phyloP scores from a whole-genome alignment of 2,888 invertebrate species.

The Brachycybe producta region DNA sequence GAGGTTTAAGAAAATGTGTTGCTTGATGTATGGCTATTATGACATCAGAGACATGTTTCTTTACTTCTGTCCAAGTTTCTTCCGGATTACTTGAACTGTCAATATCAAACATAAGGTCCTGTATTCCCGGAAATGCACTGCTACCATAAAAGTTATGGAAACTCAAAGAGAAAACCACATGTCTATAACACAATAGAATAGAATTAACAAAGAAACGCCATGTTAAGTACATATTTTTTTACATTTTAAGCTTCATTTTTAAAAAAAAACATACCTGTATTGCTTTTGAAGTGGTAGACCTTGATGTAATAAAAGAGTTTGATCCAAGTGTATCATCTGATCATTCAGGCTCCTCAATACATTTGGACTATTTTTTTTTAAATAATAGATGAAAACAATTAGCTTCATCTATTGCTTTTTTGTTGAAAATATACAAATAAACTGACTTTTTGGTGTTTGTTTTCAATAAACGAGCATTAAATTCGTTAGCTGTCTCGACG shows the following conservation, averaged over 20 bases:
- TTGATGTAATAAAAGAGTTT: not conserved
- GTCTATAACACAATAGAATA: not conserved
- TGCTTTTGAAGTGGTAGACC: constrained; percentile 7
- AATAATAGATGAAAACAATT: not conserved
- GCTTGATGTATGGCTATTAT: constrained; percentile 3
- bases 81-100: not conserved
- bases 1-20: not conserved
- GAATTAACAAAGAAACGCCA: not conserved
- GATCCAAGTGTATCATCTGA: constrained; percentile 3
- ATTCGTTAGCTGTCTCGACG: not conserved
- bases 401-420: not conserved
- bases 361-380: not conserved
- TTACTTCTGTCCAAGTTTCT: not conserved
- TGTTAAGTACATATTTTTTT: not conserved
- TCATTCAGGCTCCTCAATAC: constrained; percentile 1
- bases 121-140: constrained; percentile 6
- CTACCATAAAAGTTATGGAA: constrained; percentile 9
- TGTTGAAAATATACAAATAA: not conserved
- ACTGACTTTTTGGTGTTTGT: not conserved
- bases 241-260: no score
- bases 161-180: constrained; percentile 3
- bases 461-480: not conserved
- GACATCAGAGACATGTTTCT: constrained; percentile 4
- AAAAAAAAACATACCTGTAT: constrained; percentile 1
- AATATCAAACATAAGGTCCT: constrained; percentile 4